These are phyloP conservation scores for Chironomus tepperi DNA, from an alignment of 1,140 invertebrate species.

Conservation along the genomic window DNA sequence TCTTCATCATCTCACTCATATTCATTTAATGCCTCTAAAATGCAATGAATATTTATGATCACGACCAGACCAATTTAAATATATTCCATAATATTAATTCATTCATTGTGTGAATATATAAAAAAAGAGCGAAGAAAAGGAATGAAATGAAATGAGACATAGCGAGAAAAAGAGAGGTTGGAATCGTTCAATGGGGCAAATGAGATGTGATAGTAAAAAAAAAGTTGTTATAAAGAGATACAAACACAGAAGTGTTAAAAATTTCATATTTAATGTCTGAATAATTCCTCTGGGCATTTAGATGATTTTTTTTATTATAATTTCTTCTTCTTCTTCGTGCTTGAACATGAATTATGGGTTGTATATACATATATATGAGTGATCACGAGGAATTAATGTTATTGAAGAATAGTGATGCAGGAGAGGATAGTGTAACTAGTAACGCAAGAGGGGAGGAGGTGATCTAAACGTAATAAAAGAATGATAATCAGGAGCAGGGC, in stretches of 20 bases:
- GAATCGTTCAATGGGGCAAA: background rate
- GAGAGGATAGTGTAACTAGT: too few relatives aligned
- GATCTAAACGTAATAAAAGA: too few relatives aligned
- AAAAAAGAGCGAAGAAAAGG: background rate
- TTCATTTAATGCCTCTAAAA: background rate
- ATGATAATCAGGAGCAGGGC: too few relatives aligned
- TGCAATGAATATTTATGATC: slow-evolving; percentile 3
- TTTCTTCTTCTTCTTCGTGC: background rate
- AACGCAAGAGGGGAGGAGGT: too few relatives aligned
- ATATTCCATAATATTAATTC: background rate
- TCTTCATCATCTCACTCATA: background rate
- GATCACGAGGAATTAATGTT: too few relatives aligned
- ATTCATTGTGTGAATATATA: background rate
- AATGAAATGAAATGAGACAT: background rate
- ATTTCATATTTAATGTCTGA: slow-evolving; percentile 4
- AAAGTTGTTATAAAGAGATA: background rate
- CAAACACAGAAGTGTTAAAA: slow-evolving; percentile 3
- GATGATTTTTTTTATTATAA: background rate
- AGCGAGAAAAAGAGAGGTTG: background rate
- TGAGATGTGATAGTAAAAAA: background rate
- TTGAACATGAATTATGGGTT: background rate
- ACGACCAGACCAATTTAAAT: slow-evolving; percentile 2
- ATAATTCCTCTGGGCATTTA: background rate
- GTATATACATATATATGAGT: too few relatives aligned
- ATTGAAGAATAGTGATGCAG: too few relatives aligned